Percentiles rank a stretch among this genome's conserved stretches.
Evolutionary conservation across 2,797 vertebrate species (phyloP).

Genomic region (Triplophysa yarkandensis): DNA sequence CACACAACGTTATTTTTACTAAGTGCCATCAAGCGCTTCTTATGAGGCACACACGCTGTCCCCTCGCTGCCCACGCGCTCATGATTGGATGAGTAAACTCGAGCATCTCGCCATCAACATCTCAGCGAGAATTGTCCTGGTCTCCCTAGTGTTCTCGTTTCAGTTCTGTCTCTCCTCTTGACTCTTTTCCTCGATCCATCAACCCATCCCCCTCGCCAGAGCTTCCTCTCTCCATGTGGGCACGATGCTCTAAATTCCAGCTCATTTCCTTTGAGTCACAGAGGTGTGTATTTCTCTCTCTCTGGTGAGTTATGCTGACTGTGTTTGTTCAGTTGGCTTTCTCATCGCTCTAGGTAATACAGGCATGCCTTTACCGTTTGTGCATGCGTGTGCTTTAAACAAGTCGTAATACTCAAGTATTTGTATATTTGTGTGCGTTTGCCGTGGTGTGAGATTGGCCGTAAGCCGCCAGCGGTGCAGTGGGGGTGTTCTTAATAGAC

Average conservation of each 20-base stretch:
- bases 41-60: slow-evolving; percentile 34
- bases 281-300: slow-evolving; percentile 43
- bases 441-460: slow-evolving; percentile 22
- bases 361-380: slow-evolving; percentile 1
- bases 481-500: slow-evolving; percentile 58
- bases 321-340: slow-evolving; percentile 48
- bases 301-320: slow-evolving; percentile 39
- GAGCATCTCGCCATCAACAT: slow-evolving; percentile 42
- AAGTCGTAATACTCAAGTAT: slow-evolving; percentile 37
- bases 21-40: slow-evolving; percentile 45
- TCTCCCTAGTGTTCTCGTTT: slow-evolving; percentile 30
- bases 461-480: slow-evolving; percentile 30
- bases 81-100: slow-evolving; percentile 51
- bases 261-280: slow-evolving; percentile 45
- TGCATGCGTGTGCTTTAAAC: slow-evolving; percentile 34
- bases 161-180: slow-evolving; percentile 53
- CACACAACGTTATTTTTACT: slow-evolving; percentile 46
- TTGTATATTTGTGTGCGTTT: slow-evolving; percentile 44
- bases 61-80: slow-evolving; percentile 40
- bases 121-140: slow-evolving; percentile 45
- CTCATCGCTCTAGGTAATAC: slow-evolving; percentile 40
- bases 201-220: slow-evolving; percentile 46
- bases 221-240: slow-evolving; percentile 34
- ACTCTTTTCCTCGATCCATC: slow-evolving; percentile 56
- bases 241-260: slow-evolving; percentile 32